These are phyloP conservation scores for Acrossocheilus wenchowensis DNA, from an alignment of 2,797 vertebrate genomes.

Conservation along the genomic window DNA sequence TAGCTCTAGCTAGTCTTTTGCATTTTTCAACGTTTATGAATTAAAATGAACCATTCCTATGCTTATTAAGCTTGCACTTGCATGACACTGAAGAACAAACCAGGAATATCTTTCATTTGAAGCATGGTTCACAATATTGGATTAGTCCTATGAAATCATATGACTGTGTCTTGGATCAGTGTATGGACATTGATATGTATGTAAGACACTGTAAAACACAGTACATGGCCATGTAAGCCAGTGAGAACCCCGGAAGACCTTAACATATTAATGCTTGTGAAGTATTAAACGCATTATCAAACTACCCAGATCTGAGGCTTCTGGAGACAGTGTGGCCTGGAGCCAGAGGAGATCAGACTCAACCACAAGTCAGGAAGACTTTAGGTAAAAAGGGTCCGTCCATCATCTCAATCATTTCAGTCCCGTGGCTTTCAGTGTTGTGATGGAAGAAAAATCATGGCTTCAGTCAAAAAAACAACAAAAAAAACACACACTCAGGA, in stretches of 20 bases:
- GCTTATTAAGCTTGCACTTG: neutral
- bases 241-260: conserved; percentile 7
- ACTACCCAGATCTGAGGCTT: conserved; percentile 80
- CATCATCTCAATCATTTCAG: conserved; percentile 61
- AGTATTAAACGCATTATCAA: conserved; percentile 71
- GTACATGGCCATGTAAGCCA: neutral
- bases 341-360: conserved; percentile 81
- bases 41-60: neutral
- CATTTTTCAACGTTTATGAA: neutral
- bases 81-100: neutral
- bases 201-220: neutral
- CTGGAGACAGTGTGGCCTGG: conserved; percentile 79
- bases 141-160: neutral
- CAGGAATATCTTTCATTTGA: neutral
- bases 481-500: neutral
- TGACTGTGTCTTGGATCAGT: neutral
- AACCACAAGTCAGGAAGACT: conserved; percentile 82
- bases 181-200: neutral
- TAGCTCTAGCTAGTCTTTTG: no score
- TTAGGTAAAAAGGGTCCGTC: conserved; percentile 79
- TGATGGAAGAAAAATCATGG: conserved; percentile 38
- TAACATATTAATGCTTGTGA: conserved; percentile 46
- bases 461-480: neutral
- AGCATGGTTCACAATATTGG: neutral
- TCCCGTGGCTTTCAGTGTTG: conserved; percentile 68